A percentile compares a stretch with the other conserved stretches of the same genome.
phyloP scores from a whole-genome alignment of 30 jellyfish, hydroid and myxozoan genomes.

The Aurelia aurita complex sp. Pacific region DNA sequence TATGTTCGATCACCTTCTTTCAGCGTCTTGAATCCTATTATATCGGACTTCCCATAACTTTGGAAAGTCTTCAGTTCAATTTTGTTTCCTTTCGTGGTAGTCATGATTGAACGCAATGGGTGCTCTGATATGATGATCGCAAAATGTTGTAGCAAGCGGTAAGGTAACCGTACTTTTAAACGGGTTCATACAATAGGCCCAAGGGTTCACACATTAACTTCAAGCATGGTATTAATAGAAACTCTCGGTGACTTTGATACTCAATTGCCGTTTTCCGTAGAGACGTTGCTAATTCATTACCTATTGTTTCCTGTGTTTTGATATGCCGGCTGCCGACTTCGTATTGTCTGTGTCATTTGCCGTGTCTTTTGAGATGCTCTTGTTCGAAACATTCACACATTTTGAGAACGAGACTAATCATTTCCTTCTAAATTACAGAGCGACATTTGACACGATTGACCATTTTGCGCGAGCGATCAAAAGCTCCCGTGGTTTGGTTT shows the following conservation, averaged over 20 bases:
- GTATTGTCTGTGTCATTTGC: slow-evolving; percentile 22
- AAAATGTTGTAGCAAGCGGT: slow-evolving; percentile 12
- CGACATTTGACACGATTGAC: neutral
- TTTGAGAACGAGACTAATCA: slow-evolving; percentile 2
- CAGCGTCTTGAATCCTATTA: slow-evolving; percentile 3
- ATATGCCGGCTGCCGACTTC: slow-evolving; percentile 16
- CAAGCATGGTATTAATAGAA: neutral
- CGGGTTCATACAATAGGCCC: neutral
- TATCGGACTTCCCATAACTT: slow-evolving; percentile 6
- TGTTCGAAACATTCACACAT: slow-evolving; percentile 4
- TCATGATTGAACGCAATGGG: slow-evolving; percentile 5
- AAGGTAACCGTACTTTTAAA: neutral
- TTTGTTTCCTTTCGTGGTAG: slow-evolving; percentile 11
- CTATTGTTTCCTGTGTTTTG: neutral
- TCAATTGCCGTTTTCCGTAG: neutral
- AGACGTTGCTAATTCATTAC: neutral
- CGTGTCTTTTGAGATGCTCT: neutral
- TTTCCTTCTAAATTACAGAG: neutral
- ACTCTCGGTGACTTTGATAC: slow-evolving; percentile 1
- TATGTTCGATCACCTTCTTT: neutral
- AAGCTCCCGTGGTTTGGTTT: slow-evolving; percentile 32
- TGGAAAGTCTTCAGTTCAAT: slow-evolving; percentile 28
- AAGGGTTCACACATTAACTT: neutral
- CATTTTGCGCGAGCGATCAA: slow-evolving; percentile 23
- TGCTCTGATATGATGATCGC: slow-evolving; percentile 20